Percentiles rank a stretch among this genome's conserved stretches.
phyloP scores from a whole-genome alignment of 1,140 invertebrate species.

The Leptinotarsa lineolata region DNA sequence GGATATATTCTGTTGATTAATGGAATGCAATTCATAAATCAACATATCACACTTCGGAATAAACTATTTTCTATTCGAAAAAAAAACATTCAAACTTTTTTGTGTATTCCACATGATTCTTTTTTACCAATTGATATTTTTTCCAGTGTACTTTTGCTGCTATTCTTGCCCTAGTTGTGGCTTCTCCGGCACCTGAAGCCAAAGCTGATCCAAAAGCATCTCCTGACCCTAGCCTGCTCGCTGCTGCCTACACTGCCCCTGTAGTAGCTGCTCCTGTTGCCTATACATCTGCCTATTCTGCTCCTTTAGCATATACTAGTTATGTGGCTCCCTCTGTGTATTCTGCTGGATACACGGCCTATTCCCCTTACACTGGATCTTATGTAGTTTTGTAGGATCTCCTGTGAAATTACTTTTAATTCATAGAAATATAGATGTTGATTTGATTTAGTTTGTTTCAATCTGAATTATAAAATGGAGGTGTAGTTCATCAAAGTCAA shows the following conservation, averaged over 20 bases:
- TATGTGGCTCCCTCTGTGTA: conserved; percentile 33
- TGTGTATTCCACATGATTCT: no score
- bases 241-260: conserved; percentile 14
- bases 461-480: no score
- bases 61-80: no score
- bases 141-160: conserved; percentile 12
- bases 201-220: conserved; percentile 10
- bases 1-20: no score
- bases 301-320: conserved; percentile 16
- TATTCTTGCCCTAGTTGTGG: neutral
- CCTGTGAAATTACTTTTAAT: neutral
- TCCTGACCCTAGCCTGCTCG: neutral
- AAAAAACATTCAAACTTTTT: no score
- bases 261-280: conserved; percentile 13
- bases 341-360: conserved; percentile 34
- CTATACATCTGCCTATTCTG: conserved; percentile 11
- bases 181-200: conserved; percentile 3
- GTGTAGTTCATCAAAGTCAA: no score
- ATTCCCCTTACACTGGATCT: conserved; percentile 22
- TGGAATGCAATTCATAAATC: no score
- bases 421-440: no score
- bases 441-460: no score
- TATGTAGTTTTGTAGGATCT: conserved; percentile 18
- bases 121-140: no score
- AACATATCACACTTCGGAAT: no score